phyloP scores from a whole-genome alignment of 1,140 invertebrate species.

The Macrotrachela quadricornifera region DNA sequence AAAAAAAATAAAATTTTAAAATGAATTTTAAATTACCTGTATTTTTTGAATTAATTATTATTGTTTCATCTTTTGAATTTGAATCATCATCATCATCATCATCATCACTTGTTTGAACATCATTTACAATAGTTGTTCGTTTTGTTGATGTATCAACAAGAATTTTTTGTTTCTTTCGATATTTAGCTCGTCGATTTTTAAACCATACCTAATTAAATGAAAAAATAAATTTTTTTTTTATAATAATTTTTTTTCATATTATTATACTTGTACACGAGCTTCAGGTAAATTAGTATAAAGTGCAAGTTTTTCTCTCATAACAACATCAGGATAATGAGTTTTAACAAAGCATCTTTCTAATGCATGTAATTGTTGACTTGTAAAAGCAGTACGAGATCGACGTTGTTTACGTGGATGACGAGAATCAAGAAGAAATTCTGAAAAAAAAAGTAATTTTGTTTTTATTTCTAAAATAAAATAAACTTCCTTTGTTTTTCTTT shows the following conservation, averaged over 20 bases:
- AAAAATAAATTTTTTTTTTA: neutral
- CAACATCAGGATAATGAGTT: conserved; percentile 19
- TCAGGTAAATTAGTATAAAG: conserved; percentile 16
- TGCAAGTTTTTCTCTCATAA: conserved; percentile 16
- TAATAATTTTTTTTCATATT: neutral
- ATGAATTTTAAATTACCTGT: too few species aligned
- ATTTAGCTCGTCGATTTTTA: conserved; percentile 12
- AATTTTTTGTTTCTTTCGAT: conserved; percentile 8
- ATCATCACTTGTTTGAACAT: too few species aligned
- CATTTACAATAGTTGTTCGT: too few species aligned
- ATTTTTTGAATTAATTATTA: too few species aligned
- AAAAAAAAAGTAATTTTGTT: neutral
- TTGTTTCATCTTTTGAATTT: too few species aligned
- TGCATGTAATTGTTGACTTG: conserved; percentile 14
- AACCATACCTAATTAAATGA: conserved; percentile 10
- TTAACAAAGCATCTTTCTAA: conserved; percentile 15
- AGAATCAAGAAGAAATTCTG: conserved; percentile 5
- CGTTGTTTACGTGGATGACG: conserved; percentile 3
- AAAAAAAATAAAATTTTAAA: too few species aligned
- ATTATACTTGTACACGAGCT: conserved; percentile 16
- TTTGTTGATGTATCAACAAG: too few species aligned
- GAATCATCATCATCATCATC: too few species aligned
- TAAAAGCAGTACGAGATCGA: conserved; percentile 17
- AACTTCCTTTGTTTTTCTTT: too few species aligned
- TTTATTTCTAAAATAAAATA: too few species aligned